These are phyloP conservation scores for Cybosia mesomella DNA, from an alignment of 2,888 invertebrate species.

Conservation along the genomic window DNA sequence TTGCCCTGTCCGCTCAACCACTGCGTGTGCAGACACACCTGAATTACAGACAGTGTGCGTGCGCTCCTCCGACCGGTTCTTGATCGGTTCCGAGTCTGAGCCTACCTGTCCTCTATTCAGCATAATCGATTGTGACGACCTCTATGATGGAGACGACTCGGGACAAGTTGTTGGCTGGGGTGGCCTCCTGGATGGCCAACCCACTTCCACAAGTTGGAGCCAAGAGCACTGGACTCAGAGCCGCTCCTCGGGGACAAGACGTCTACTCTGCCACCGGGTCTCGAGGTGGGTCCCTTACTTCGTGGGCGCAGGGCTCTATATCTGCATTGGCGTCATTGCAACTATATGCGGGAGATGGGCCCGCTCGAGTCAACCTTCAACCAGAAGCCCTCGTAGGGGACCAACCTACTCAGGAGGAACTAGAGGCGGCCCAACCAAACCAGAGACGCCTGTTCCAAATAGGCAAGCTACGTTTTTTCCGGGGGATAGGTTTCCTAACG, in stretches of 20 bases:
- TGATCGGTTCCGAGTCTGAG: no score
- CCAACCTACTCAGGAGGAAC: not conserved
- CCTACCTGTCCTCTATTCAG: no score
- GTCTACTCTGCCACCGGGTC: slow-evolving; percentile 17
- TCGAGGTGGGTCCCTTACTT: slow-evolving; percentile 15
- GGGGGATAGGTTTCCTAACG: slow-evolving; percentile 17
- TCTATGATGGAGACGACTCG: not conserved
- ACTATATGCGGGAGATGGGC: slow-evolving; percentile 15
- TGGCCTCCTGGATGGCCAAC: not conserved
- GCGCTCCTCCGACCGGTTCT: no score
- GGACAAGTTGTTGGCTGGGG: not conserved
- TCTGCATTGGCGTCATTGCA: slow-evolving; percentile 21
- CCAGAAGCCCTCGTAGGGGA: not conserved
- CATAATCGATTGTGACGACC: no score
- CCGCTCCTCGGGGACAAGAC: slow-evolving; percentile 16
- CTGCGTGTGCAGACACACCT: not conserved
- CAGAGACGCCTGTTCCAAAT: not conserved
- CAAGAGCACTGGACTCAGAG: slow-evolving; percentile 16
- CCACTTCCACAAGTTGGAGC: no score
- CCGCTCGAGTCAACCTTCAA: not conserved
- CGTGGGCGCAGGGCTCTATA: slow-evolving; percentile 23
- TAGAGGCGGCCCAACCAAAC: not conserved
- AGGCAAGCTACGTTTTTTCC: slow-evolving; percentile 7
- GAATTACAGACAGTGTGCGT: not conserved
- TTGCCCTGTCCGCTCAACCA: not conserved